These are phyloP conservation scores for Apamea sordens DNA, from an alignment of 2,888 invertebrate genomes.

Conservation along the genomic window DNA sequence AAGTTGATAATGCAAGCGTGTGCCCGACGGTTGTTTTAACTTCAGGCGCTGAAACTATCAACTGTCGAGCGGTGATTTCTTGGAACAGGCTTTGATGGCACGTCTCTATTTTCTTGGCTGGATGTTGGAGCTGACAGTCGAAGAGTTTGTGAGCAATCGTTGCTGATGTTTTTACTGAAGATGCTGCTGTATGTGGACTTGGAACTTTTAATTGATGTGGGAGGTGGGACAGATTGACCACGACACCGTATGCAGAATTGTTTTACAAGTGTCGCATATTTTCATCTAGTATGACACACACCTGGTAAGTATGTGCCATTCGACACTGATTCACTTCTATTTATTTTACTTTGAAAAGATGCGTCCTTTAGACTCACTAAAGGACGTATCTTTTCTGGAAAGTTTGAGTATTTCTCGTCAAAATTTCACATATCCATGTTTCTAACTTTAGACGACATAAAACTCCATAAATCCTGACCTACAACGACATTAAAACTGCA, in stretches of 20 bases:
- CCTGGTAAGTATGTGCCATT: not conserved
- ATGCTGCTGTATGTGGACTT: not conserved
- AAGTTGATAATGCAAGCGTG: conserved; percentile 85
- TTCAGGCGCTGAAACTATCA: conserved; percentile 71
- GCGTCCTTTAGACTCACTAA: too few species aligned
- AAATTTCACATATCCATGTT: not conserved
- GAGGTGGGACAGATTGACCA: too few species aligned
- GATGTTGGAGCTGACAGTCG: conserved; percentile 17
- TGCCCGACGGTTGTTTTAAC: conserved; percentile 74
- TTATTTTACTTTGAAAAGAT: too few species aligned
- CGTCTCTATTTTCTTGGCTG: conserved; percentile 35
- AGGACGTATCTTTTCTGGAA: not conserved
- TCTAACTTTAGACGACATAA: conserved; percentile 4
- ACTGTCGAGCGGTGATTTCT: conserved; percentile 69
- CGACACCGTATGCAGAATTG: too few species aligned
- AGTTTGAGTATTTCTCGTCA: not conserved
- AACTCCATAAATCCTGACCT: conserved; percentile 44
- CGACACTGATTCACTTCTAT: not conserved
- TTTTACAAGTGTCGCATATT: not conserved
- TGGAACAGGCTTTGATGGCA: conserved; percentile 57
- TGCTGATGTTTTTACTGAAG: not conserved
- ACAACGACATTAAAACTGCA: conserved; percentile 71
- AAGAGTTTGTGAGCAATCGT: not conserved
- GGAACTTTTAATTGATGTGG: not conserved
- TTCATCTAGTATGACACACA: not conserved